Conservation (phyloP, 2,888 invertebrate genomes). For the Lamellibrachia columna region DNA sequence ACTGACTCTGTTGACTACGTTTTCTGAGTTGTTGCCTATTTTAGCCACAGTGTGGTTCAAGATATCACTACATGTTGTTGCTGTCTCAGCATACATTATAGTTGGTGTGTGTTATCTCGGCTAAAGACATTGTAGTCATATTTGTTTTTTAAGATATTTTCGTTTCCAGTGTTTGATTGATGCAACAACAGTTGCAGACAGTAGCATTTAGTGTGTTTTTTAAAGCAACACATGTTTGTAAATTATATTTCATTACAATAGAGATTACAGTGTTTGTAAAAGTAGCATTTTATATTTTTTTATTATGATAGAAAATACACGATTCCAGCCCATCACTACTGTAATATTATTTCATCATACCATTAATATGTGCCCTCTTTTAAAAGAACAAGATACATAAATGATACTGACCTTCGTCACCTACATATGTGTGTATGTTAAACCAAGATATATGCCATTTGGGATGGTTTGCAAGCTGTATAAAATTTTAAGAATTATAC, state of each 20-base stretch:
- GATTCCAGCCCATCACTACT: neutral
- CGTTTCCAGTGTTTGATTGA: neutral
- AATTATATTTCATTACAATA: neutral
- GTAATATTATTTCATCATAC: neutral
- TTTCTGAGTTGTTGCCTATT: neutral
- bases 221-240: neutral
- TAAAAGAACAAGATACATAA: neutral
- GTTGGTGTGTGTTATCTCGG: neutral
- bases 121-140: neutral
- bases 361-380: neutral
- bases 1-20: neutral
- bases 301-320: neutral
- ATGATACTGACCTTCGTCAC: neutral
- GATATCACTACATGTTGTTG: neutral
- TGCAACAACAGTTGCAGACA: neutral
- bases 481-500: neutral
- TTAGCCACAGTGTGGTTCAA: neutral
- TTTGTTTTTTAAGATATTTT: neutral
- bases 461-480: too few species aligned
- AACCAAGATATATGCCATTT: neutral
- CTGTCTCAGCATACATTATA: neutral
- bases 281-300: neutral
- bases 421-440: neutral
- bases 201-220: neutral
- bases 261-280: neutral